phyloP scores from a whole-genome alignment of 2,888 invertebrate species.

The Pogonocherus hispidulus region DNA sequence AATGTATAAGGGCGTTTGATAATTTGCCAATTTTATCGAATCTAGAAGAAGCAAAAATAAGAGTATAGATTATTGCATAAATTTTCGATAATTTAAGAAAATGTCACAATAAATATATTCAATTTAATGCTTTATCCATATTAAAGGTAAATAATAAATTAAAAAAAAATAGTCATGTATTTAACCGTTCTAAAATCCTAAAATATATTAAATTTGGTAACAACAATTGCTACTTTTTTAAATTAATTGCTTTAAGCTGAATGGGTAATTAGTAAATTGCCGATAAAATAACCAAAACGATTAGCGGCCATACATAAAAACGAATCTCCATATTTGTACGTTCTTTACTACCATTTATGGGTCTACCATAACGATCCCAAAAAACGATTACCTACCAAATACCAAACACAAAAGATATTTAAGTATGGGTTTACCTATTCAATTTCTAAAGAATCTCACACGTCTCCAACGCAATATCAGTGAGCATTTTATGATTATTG shows the following conservation, averaged over 20 bases:
- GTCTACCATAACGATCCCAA: slow-evolving; percentile 24
- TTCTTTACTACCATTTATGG: slow-evolving; percentile 22
- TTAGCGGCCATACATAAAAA: slow-evolving; percentile 13
- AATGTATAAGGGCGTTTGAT: no score
- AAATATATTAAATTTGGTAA: neutral
- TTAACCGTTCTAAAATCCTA: neutral
- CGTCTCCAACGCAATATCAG: slow-evolving; percentile 23
- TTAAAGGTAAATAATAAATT: no score
- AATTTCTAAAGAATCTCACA: slow-evolving; percentile 37
- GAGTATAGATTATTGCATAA: no score
- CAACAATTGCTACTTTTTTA: neutral
- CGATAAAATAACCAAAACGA: slow-evolving; percentile 3
- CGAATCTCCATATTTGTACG: slow-evolving; percentile 6
- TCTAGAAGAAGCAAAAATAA: no score
- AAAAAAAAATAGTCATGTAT: no score
- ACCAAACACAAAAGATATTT: slow-evolving; percentile 29
- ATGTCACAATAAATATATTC: no score
- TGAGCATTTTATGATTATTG: slow-evolving; percentile 32
- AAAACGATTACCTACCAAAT: slow-evolving; percentile 19
- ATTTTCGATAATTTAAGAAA: no score
- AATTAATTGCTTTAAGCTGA: neutral
- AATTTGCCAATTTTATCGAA: no score
- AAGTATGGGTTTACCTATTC: slow-evolving; percentile 32
- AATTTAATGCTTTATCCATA: no score
- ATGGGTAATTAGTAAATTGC: neutral